A percentile compares a stretch with the other conserved stretches of the same genome.
Evolutionary conservation across 2,113 vertebrate species (phyloP).

Genomic region (Melospiza georgiana): DNA sequence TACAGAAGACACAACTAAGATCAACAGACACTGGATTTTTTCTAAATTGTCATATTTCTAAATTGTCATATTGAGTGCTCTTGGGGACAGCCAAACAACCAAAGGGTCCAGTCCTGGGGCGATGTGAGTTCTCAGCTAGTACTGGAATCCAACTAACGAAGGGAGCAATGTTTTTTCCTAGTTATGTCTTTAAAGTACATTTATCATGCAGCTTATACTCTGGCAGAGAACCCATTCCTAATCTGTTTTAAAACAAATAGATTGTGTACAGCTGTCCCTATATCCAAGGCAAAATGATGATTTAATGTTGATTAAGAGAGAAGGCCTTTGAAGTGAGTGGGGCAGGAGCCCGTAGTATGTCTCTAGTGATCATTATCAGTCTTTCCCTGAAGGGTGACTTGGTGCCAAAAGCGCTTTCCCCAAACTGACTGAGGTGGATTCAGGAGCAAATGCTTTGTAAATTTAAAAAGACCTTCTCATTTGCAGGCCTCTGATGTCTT

Average conservation of each 20-base stretch:
- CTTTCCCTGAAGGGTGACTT: conserved; percentile 78
- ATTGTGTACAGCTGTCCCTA: conserved; percentile 82
- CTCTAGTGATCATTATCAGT: conserved; percentile 83
- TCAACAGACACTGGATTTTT: neutral
- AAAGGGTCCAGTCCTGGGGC: neutral
- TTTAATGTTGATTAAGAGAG: conserved; percentile 84
- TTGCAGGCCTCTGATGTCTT: conserved; percentile 82
- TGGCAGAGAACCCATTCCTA: conserved; percentile 73
- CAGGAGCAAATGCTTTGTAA: conserved; percentile 77
- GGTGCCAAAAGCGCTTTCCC: conserved; percentile 80
- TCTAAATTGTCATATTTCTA: neutral
- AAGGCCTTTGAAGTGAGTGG: conserved; percentile 79
- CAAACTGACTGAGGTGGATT: conserved; percentile 79
- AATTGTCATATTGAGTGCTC: neutral
- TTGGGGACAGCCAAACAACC: neutral
- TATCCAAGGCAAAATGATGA: conserved; percentile 79
- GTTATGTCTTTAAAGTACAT: conserved; percentile 60
- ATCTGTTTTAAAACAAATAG: conserved; percentile 85
- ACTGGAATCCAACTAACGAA: neutral
- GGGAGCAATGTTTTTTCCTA: conserved; percentile 37
- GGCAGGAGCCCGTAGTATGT: conserved; percentile 75
- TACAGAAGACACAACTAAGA: neutral
- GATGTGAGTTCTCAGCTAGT: neutral
- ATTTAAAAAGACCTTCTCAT: conserved; percentile 80
- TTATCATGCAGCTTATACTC: conserved; percentile 64